These are phyloP conservation scores for Amblyjoppa fuscipennis DNA, from an alignment of 2,888 invertebrate species.

Conservation along the genomic window DNA sequence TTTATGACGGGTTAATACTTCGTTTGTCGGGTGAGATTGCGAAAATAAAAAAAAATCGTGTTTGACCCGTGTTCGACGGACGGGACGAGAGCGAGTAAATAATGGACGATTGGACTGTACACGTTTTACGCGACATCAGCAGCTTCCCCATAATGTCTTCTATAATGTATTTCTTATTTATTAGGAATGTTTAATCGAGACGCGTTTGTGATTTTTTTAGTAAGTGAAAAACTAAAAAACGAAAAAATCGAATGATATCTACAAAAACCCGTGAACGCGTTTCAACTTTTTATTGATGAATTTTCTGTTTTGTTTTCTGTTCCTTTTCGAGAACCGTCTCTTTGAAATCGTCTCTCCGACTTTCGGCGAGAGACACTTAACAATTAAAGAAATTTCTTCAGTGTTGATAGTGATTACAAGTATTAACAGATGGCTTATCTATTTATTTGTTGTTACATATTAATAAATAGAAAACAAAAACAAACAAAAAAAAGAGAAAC, in stretches of 20 bases:
- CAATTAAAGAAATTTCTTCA: conserved; percentile 77
- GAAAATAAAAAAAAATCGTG: background rate
- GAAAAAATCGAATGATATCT: conserved; percentile 8
- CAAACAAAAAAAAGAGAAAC: conserved; percentile 61
- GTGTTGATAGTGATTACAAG: conserved; percentile 82
- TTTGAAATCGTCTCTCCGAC: conserved; percentile 29
- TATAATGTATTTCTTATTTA: conserved; percentile 80
- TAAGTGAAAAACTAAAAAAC: conserved; percentile 33
- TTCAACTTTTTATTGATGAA: conserved; percentile 26
- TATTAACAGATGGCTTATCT: conserved; percentile 83
- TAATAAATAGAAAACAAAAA: conserved; percentile 79
- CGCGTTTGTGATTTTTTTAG: conserved; percentile 74
- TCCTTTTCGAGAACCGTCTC: background rate
- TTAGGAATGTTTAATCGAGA: conserved; percentile 78
- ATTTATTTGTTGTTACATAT: conserved; percentile 84
- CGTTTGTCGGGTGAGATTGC: background rate
- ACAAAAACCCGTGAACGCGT: conserved; percentile 9
- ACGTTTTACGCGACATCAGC: conserved; percentile 74
- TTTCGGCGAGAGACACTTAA: conserved; percentile 53
- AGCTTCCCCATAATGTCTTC: conserved; percentile 82
- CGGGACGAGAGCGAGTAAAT: conserved; percentile 62
- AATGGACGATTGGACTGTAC: conserved; percentile 61
- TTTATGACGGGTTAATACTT: conserved; percentile 10
- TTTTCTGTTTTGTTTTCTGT: conserved; percentile 2
- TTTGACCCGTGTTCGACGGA: conserved; percentile 9